Base-by-base conservation (phyloP, 2,888 invertebrate genomes). In the Pseudanteris insignis region DNA sequence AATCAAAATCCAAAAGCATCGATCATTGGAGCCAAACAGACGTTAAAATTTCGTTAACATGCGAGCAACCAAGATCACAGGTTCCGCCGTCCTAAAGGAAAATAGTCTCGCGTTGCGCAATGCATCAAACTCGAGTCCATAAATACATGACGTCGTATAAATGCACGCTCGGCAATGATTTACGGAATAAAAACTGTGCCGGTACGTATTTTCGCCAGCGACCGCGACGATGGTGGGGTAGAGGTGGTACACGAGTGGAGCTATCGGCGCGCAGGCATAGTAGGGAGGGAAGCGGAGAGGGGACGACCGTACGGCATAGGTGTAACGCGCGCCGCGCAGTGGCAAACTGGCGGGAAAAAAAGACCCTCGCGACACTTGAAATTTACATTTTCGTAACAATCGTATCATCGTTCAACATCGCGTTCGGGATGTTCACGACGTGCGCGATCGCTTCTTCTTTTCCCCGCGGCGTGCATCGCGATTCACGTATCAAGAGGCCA, bases 341-440 rank as follows among this genome's bases (percentile, higher is more conserved):
- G 54, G 54, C 48, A 38, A 43, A 37, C 18, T 32, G 41, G 13
- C 30, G 33, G 47, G 40, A 47, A 62, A 57, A 57, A 47, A 51
- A 40, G 46, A 34, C 24, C 38, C 9, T 15, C 25, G 32, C 29
- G 34, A 43, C 43, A 48, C 25, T 34, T 24, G 40, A 51, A 57
- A 58, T 57, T 58, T 63, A 57, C 57, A 63, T 63, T 57, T 57
- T 57, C 62, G 57, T 28, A 63, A 63, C 62, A 63, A 63, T 63
- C 62, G 62, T 63, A 57, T 63, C 57, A 48, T 53, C 51, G 62
- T 53, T 57, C 40, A 53, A 63, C 57, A 57, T 58, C 62, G 47
- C 53, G 25, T 43, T 41, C 29, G 32, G 25, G 53, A 47, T 57
- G 62, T 57, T 58, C 59, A 38, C 50, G 44, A 46, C 57, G 40